Evolutionary conservation across 2,888 invertebrate species (phyloP).

Genomic region (Noctua janthina): DNA sequence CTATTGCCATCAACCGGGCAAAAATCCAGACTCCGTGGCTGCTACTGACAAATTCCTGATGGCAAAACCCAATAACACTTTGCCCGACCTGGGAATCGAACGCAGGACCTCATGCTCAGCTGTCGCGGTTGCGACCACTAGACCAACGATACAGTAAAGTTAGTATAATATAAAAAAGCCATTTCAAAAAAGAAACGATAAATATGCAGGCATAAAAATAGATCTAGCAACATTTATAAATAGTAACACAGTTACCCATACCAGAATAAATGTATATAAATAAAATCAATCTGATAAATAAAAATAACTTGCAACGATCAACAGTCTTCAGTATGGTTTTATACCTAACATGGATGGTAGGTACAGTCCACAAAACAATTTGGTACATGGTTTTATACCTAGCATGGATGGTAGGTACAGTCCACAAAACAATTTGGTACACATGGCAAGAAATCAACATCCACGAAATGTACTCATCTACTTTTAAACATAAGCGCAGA

Average conservation of each 20-base stretch:
- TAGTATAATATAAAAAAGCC: not conserved
- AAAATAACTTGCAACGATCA: not conserved
- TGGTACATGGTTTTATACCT: no score
- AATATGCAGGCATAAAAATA: not conserved
- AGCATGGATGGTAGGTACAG: no score
- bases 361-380: slow-evolving; percentile 1
- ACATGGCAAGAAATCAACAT: not conserved
- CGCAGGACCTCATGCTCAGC: no score
- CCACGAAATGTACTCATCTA: not conserved
- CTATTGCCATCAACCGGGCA: no score
- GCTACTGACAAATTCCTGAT: no score
- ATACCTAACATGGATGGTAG: not conserved
- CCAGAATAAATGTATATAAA: no score
- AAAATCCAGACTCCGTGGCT: no score
- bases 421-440: not conserved
- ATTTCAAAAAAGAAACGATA: not conserved
- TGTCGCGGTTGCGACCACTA: no score
- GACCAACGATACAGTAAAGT: no score
- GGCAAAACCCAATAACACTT: no score
- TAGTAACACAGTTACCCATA: not conserved
- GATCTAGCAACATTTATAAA: not conserved
- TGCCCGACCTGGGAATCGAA: no score
- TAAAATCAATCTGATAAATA: not conserved
- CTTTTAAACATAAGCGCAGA: not conserved
- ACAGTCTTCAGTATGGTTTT: not conserved